phyloP scores from a whole-genome alignment of 2,888 invertebrate genomes.

The Dicyrtoma fusca region DNA sequence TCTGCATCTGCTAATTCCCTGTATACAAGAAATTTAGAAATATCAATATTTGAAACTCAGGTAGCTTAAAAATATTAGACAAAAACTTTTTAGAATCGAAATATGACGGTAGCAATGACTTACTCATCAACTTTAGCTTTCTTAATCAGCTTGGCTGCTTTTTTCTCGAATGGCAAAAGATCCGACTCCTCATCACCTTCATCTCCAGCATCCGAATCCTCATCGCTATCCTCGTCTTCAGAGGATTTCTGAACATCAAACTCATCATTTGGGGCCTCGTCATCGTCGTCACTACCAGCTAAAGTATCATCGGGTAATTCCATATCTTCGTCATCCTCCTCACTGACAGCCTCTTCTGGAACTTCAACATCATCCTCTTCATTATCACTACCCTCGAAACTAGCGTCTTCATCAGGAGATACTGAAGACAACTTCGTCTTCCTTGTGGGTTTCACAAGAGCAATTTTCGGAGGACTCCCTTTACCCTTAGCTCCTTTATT shows the following conservation, averaged over 20 bases:
- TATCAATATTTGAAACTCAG: too few relatives aligned
- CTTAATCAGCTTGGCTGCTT: constrained; percentile 75
- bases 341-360: constrained; percentile 58
- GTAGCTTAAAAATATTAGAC: too few relatives aligned
- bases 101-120: constrained; percentile 38
- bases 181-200: constrained; percentile 65
- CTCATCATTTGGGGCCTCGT: constrained; percentile 46
- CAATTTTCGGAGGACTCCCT: background rate
- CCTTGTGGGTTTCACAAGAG: constrained; percentile 3
- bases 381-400: constrained; percentile 42
- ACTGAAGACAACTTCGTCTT: constrained; percentile 31
- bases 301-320: background rate
- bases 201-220: constrained; percentile 58
- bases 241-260: constrained; percentile 31
- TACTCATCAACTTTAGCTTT: constrained; percentile 70
- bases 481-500: background rate
- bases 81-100: too few relatives aligned
- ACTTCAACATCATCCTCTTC: constrained; percentile 47
- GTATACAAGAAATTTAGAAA: too few relatives aligned
- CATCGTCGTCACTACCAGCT: constrained; percentile 59
- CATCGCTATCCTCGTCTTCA: constrained; percentile 34
- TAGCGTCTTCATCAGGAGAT: constrained; percentile 59
- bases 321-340: constrained; percentile 60
- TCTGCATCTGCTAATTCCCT: constrained; percentile 78
- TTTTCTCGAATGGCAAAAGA: constrained; percentile 83